A percentile compares a stretch with the other conserved stretches of the same genome.
phyloP scores from a whole-genome alignment of 2,113 vertebrate genomes.

The Chinchilla lanigera region DNA sequence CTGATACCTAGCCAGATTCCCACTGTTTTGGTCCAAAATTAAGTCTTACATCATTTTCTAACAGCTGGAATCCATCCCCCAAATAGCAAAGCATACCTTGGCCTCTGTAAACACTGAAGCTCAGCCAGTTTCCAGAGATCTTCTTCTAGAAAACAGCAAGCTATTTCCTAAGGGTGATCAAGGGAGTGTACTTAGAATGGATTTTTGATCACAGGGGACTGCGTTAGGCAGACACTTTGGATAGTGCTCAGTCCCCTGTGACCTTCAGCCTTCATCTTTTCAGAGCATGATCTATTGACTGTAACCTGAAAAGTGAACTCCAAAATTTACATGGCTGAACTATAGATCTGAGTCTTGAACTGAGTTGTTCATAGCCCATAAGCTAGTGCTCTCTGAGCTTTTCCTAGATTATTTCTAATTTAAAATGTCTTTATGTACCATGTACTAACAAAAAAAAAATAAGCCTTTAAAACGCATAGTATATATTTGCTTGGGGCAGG shows the following conservation, averaged over 20 bases:
- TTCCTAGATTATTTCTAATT: not conserved
- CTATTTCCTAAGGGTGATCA: not conserved
- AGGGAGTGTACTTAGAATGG: not conserved
- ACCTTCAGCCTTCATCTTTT: not conserved
- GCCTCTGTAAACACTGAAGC: conserved; percentile 30
- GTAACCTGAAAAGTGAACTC: not conserved
- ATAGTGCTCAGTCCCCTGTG: not conserved
- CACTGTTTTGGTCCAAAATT: not conserved
- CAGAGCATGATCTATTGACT: not conserved
- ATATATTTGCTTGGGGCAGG: not conserved
- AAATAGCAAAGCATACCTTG: conserved; percentile 28
- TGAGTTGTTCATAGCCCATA: not conserved
- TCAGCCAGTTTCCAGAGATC: conserved; percentile 55
- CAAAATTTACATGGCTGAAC: not conserved
- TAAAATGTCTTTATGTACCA: not conserved
- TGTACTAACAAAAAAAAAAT: not conserved
- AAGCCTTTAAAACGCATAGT: not conserved
- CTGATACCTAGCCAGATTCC: not conserved
- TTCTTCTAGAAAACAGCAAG: conserved; percentile 58
- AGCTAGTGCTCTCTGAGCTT: not conserved
- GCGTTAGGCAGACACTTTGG: not conserved
- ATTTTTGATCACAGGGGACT: not conserved
- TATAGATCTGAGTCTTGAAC: not conserved
- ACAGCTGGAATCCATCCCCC: conserved; percentile 65
- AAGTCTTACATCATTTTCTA: conserved; percentile 51